Conservation (phyloP, 2,113 vertebrate species). For the Circaetus cinerascens region DNA sequence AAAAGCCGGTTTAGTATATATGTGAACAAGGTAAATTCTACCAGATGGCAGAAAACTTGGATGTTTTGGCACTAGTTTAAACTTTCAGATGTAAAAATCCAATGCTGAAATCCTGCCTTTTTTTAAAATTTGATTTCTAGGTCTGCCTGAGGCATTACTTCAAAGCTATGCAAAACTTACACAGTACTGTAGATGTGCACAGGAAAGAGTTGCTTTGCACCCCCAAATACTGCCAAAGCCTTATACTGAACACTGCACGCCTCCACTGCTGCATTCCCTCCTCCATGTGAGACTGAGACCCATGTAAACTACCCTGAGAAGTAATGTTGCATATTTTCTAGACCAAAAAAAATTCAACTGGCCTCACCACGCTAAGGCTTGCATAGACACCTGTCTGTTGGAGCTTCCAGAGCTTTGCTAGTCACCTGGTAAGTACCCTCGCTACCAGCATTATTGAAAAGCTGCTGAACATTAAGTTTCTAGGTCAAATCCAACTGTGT, state of each 20-base stretch:
- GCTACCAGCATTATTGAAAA: background rate
- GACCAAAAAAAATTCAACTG: background rate
- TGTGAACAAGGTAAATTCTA: background rate
- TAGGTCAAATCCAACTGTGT: background rate
- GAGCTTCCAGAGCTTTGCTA: background rate
- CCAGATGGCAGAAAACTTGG: background rate
- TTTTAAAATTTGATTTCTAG: background rate
- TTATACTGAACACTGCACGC: background rate
- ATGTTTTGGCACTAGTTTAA: background rate
- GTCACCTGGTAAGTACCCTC: background rate
- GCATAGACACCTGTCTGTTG: background rate
- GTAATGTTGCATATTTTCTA: background rate
- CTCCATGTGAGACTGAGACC: background rate
- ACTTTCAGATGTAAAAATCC: background rate
- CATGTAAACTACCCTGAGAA: background rate
- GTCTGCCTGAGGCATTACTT: background rate
- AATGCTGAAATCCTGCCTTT: background rate
- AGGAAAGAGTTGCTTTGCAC: background rate
- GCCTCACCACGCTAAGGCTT: background rate
- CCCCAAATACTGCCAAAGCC: background rate
- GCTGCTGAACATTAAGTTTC: background rate
- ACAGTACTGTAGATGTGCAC: background rate
- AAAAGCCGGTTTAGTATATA: background rate
- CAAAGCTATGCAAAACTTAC: background rate
- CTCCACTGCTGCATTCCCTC: background rate